Base-by-base conservation (phyloP, 2,888 invertebrate genomes). In the Dasysyrphus tricinctus region DNA sequence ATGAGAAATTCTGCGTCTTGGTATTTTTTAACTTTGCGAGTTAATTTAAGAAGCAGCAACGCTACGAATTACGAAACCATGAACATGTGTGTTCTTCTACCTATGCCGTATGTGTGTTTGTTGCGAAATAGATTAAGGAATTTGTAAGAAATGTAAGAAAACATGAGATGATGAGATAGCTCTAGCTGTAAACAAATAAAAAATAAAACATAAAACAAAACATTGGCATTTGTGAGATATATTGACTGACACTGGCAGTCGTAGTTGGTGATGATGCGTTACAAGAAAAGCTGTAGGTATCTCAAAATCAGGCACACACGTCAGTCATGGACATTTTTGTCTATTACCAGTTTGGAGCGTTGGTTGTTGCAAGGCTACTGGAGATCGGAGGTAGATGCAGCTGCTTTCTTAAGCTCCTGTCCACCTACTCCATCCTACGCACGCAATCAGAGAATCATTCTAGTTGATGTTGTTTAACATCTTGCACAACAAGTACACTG, bases 351-450 rank as follows among this genome's bases (percentile, higher is more conserved):
- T 54, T 59, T 37, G 8, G 9, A 32, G 65, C 42, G 69, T 49
- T 42, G 39, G 57, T 3, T 24, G 65, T 24, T 14, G 9, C 14
- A 8, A 37, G 49, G 74, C 32, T 59, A 19, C 19, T 67, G 49
- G 1, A 37, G 34, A 49, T 32, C 19, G 78, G 47, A 74, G 79
- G 74, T 69, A 56, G 61, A 32, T 79, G 74, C 44, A 74, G 67
- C 44, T 34, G 67, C 39, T 59, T 39, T 44, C 7, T 39, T 39
- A 65, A 37, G 57, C 72, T 72, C 34, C 32, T 74, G 75, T 82
- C 69, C 80, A 78, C 80, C 75, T 75, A 74, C 70, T 78, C 47
- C 86, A 67, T 59, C 86, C 78, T 75, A 86, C 86, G 78, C 86
- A 86, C 72, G 63, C 51, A 81, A 74, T 82, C 54, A 59, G 51